Conservation (phyloP, 2,888 invertebrate species). For the Andrena bucephala region DNA sequence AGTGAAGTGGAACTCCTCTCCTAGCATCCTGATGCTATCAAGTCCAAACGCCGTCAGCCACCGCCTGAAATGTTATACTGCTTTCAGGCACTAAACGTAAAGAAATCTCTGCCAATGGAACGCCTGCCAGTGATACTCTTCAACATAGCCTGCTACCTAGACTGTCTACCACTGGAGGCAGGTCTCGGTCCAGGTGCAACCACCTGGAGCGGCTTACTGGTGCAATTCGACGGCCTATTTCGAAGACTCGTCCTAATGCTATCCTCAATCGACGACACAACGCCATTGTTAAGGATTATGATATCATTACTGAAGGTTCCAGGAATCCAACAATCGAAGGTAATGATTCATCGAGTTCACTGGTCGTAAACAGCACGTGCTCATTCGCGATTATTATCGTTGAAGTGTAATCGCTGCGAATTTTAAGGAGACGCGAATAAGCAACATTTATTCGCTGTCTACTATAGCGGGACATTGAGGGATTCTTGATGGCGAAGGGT, state of each 20-base stretch:
- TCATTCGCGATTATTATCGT: constrained; percentile 17
- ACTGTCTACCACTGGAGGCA: constrained; percentile 94
- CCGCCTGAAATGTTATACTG: background rate
- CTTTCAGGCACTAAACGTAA: constrained; percentile 90
- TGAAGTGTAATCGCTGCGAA: background rate
- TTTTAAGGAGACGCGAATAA: background rate
- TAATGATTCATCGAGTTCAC: constrained; percentile 76
- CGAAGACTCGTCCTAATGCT: constrained; percentile 91
- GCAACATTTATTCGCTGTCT: constrained; percentile 10
- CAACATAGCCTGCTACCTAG: constrained; percentile 97
- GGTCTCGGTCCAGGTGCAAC: constrained; percentile 89
- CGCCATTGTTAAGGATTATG: constrained; percentile 91
- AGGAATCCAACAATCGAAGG: constrained; percentile 92
- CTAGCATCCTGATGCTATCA: background rate
- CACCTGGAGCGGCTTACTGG: constrained; percentile 92
- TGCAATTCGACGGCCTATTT: constrained; percentile 94
- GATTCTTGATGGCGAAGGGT: constrained; percentile 10
- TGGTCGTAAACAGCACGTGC: constrained; percentile 16
- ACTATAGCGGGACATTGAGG: background rate
- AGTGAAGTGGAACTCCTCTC: background rate
- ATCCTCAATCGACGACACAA: constrained; percentile 89
- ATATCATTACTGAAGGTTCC: constrained; percentile 93
- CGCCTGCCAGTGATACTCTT: constrained; percentile 92
- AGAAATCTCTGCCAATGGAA: constrained; percentile 90
- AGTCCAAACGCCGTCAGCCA: background rate